Evolutionary conservation across 1,140 invertebrate species (phyloP).

Genomic region (Neodiprion virginianus): DNA sequence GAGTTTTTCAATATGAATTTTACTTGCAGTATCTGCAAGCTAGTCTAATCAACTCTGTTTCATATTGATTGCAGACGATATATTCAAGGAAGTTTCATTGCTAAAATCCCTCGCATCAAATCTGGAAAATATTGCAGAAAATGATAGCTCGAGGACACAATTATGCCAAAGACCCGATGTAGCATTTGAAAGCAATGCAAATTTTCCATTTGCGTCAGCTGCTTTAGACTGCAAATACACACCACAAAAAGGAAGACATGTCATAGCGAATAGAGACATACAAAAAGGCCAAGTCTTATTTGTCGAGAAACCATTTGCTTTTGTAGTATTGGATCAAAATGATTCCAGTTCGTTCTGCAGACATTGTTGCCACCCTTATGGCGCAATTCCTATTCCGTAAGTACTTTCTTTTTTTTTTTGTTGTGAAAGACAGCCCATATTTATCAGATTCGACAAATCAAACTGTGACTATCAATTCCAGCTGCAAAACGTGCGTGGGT

Average conservation of each 20-base stretch:
- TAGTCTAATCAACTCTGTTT: neutral
- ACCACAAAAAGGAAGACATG: constrained; percentile 60
- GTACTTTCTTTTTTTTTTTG: constrained; percentile 32
- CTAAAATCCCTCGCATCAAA: constrained; percentile 24
- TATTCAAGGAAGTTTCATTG: constrained; percentile 30
- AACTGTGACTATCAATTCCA: constrained; percentile 43
- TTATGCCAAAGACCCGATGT: constrained; percentile 22
- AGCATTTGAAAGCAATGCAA: constrained; percentile 41
- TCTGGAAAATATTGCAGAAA: neutral
- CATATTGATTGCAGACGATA: constrained; percentile 24
- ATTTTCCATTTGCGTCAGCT: constrained; percentile 48
- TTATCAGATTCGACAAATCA: constrained; percentile 12
- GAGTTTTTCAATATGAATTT: too few species aligned
- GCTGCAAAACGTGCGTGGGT: constrained; percentile 70
- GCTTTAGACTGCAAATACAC: constrained; percentile 46
- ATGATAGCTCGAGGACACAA: constrained; percentile 11
- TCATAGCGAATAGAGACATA: constrained; percentile 64
- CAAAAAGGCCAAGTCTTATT: constrained; percentile 71
- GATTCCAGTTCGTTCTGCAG: constrained; percentile 58
- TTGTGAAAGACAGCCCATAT: too few species aligned
- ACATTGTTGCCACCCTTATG: constrained; percentile 63
- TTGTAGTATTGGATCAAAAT: constrained; percentile 63
- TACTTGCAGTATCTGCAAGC: neutral
- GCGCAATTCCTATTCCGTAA: constrained; percentile 60
- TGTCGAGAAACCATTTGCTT: constrained; percentile 74